Evolutionary conservation across 2,113 vertebrate genomes (phyloP).

Genomic region (Colistium nudipinnis): DNA sequence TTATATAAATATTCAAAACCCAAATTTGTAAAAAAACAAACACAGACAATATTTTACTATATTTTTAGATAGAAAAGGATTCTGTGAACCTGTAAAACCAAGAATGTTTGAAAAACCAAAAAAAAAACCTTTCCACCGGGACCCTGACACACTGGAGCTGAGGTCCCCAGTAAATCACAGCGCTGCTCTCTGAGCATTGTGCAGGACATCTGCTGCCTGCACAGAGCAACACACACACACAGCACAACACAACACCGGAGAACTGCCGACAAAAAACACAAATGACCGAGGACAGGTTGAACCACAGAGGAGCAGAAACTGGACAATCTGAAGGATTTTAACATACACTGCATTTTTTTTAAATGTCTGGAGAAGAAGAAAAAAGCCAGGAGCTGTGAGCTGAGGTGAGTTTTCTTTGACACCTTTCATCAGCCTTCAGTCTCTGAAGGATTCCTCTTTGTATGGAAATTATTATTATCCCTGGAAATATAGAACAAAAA

Average conservation of each 20-base stretch:
- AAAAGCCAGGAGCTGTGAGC: neutral
- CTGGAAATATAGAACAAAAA: neutral
- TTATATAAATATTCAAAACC: no score
- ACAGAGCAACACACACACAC: conserved; percentile 31
- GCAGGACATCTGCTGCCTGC: conserved; percentile 60
- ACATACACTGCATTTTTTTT: neutral
- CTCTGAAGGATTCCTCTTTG: neutral
- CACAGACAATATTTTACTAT: neutral
- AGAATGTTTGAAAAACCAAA: no score
- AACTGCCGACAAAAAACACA: conserved; percentile 2
- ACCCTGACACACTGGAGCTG: neutral
- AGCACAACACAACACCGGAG: neutral
- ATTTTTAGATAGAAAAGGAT: neutral
- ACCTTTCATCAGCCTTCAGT: neutral
- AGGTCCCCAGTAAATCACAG: conserved; percentile 17
- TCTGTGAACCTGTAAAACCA: no score
- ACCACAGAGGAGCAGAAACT: neutral
- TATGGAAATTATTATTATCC: neutral
- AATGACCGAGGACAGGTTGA: neutral
- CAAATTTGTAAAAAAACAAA: neutral
- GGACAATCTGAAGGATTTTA: neutral
- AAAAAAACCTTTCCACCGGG: neutral
- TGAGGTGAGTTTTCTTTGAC: conserved; percentile 40
- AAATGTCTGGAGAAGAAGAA: conserved; percentile 13
- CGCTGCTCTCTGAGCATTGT: conserved; percentile 41